A percentile compares a stretch with the other conserved stretches of the same genome.
These are phyloP conservation scores for Callinectes sapidus DNA, from an alignment of 2,888 invertebrate species.

Conservation along the genomic window DNA sequence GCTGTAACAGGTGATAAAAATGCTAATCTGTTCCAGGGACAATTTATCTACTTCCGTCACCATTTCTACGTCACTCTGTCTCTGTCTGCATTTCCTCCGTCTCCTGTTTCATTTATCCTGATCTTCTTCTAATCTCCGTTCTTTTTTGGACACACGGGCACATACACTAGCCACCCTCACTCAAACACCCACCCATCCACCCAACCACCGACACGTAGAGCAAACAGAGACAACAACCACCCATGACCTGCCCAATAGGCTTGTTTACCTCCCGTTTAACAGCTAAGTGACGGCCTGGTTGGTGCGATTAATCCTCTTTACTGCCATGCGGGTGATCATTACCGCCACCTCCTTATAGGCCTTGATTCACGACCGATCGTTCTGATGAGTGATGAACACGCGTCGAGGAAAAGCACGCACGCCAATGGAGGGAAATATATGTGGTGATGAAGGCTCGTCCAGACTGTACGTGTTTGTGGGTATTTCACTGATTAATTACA, in stretches of 20 bases:
- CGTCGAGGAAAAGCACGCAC: conserved; percentile 20
- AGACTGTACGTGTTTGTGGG: background rate
- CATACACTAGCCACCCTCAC: background rate
- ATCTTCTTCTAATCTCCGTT: background rate
- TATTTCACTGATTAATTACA: background rate
- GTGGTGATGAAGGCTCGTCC: background rate
- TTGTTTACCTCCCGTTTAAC: conserved; percentile 34
- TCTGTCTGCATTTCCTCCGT: background rate
- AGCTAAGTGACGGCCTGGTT: conserved; percentile 31
- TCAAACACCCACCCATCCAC: background rate
- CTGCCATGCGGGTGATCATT: conserved; percentile 4
- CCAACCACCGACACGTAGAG: background rate
- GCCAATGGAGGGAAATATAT: background rate
- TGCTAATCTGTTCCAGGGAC: conserved; percentile 22
- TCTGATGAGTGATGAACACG: conserved; percentile 36
- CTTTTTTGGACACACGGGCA: background rate
- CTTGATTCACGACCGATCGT: conserved; percentile 34
- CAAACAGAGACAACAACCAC: conserved; percentile 21
- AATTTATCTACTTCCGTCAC: conserved; percentile 11
- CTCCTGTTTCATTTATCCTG: conserved; percentile 10
- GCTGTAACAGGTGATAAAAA: conserved; percentile 28
- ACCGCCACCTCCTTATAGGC: conserved; percentile 32
- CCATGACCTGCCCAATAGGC: conserved; percentile 16
- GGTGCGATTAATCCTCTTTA: conserved; percentile 13
- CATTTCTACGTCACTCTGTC: background rate